phyloP scores from a whole-genome alignment of 2,113 vertebrate genomes.

The Hiodon alosoides region DNA sequence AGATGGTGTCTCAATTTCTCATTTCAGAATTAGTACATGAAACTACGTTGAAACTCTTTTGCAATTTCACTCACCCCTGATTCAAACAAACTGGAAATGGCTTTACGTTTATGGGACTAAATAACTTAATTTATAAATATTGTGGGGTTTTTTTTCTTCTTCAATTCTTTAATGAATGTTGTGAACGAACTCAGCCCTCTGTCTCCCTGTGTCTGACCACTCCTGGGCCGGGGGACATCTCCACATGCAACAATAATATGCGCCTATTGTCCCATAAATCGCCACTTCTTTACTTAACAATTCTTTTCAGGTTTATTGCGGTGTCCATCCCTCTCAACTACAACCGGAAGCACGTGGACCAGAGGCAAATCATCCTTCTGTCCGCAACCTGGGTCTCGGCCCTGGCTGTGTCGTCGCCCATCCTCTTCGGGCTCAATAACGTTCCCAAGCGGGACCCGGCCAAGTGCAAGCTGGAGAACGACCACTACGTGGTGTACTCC shows the following conservation, averaged over 20 bases:
- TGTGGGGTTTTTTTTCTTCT: too few relatives aligned
- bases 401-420: constrained; percentile 81
- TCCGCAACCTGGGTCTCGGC: constrained; percentile 86
- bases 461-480: constrained; percentile 83
- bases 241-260: too few relatives aligned
- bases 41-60: neutral
- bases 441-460: constrained; percentile 69
- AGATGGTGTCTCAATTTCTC: neutral
- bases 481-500: constrained; percentile 83
- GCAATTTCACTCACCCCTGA: neutral
- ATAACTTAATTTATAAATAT: too few relatives aligned
- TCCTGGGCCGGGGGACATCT: too few relatives aligned
- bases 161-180: too few relatives aligned
- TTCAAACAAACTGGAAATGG: neutral
- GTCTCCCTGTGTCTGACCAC: too few relatives aligned
- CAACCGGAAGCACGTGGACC: constrained; percentile 78
- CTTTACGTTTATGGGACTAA: neutral
- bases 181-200: too few relatives aligned
- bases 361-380: constrained; percentile 76
- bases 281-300: too few relatives aligned
- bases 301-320: constrained; percentile 80
- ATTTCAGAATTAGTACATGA: neutral
- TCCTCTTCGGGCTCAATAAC: constrained; percentile 86
- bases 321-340: constrained; percentile 82
- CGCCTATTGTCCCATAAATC: too few relatives aligned